phyloP scores from a whole-genome alignment of 1,140 invertebrate genomes.

The Drosophila paulistorum region DNA sequence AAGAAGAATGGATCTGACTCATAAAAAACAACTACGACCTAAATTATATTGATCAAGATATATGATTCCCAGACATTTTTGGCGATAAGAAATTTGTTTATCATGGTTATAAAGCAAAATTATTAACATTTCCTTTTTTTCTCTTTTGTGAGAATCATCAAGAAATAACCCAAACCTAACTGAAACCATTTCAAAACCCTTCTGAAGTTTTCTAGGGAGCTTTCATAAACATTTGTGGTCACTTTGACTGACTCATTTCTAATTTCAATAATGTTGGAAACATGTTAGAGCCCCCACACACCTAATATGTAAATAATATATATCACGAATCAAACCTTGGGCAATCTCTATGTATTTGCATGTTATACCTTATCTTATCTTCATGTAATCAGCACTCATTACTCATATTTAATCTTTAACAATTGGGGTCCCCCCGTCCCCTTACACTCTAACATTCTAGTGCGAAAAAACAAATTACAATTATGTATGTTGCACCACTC shows the following conservation, averaged over 20 bases:
- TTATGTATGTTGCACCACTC: slow-evolving; percentile 51
- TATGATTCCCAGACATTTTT: too few species aligned
- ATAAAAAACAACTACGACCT: too few species aligned
- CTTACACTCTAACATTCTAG: slow-evolving; percentile 15
- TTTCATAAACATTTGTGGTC: background rate
- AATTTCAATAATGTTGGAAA: background rate
- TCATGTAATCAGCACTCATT: slow-evolving; percentile 57
- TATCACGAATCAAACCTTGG: slow-evolving; percentile 7
- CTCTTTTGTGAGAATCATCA: too few species aligned
- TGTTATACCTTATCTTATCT: slow-evolving; percentile 37
- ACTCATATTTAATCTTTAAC: slow-evolving; percentile 47
- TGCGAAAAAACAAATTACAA: slow-evolving; percentile 42
- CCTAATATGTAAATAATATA: background rate
- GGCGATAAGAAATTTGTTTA: too few species aligned
- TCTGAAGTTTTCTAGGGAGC: background rate
- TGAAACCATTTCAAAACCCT: background rate
- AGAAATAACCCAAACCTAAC: background rate
- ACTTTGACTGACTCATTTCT: slow-evolving; percentile 1
- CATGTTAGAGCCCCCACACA: background rate
- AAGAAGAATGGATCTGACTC: too few species aligned
- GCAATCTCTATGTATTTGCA: background rate
- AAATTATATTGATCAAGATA: too few species aligned
- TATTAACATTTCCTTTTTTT: too few species aligned
- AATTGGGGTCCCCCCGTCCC: slow-evolving; percentile 12
- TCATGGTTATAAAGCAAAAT: too few species aligned